Conservation (phyloP, 2,113 vertebrate genomes). For the Hiodon tergisus region DNA sequence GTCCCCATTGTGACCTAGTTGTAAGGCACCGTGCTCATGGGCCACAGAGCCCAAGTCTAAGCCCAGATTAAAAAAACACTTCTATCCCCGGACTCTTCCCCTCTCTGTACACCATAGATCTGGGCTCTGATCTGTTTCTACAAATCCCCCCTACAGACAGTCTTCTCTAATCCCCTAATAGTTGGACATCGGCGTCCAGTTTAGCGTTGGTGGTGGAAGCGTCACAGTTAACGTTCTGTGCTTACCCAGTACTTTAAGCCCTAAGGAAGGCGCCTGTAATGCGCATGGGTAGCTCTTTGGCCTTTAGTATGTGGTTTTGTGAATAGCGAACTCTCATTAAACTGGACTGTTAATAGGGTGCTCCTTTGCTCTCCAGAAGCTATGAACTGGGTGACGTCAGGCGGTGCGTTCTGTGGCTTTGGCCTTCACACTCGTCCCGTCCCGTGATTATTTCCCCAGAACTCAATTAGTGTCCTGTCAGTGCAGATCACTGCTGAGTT, state of each 20-base stretch:
- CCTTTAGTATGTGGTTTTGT: too few relatives aligned
- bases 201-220: neutral
- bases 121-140: neutral
- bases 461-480: too few relatives aligned
- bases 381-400: too few relatives aligned
- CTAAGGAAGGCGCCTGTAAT: too few relatives aligned
- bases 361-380: too few relatives aligned
- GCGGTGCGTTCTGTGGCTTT: neutral
- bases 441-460: neutral
- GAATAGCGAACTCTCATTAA: too few relatives aligned
- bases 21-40: slow-evolving; percentile 54
- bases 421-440: neutral
- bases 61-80: slow-evolving; percentile 68
- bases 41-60: slow-evolving; percentile 63
- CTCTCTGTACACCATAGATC: slow-evolving; percentile 10
- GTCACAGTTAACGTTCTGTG: too few relatives aligned
- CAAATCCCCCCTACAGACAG: neutral
- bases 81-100: slow-evolving; percentile 48
- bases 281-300: too few relatives aligned
- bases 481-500: neutral
- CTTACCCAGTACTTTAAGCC: too few relatives aligned
- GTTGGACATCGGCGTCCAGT: neutral
- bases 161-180: neutral
- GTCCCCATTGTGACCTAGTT: slow-evolving; percentile 61
- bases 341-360: too few relatives aligned